These are phyloP conservation scores for Hyperoplus immaculatus DNA, from an alignment of 2,797 vertebrate genomes.

Conservation along the genomic window DNA sequence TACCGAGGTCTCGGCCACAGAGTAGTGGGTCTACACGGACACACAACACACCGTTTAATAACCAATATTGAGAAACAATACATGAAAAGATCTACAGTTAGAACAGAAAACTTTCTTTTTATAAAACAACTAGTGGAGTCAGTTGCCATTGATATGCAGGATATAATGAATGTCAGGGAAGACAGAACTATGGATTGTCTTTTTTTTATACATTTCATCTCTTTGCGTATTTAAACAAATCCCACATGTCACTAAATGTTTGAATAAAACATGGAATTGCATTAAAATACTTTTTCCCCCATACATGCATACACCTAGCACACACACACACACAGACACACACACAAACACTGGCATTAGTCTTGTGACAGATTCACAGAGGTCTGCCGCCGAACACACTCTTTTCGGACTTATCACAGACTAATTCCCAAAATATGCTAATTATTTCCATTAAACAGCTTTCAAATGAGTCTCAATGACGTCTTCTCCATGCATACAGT, in stretches of 20 bases:
- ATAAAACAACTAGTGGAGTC: slow-evolving; percentile 25
- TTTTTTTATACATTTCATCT: background rate
- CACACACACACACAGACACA: too few species aligned
- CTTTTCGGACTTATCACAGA: slow-evolving; percentile 10
- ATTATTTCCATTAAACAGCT: background rate
- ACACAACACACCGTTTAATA: background rate
- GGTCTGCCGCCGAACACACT: background rate
- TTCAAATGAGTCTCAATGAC: slow-evolving; percentile 1
- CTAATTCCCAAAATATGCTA: background rate
- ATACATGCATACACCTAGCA: too few species aligned
- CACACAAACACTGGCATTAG: too few species aligned
- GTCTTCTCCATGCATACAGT: background rate
- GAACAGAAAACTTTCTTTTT: slow-evolving; percentile 1
- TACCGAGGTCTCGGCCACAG: slow-evolving; percentile 94
- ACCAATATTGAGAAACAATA: background rate
- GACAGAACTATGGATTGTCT: background rate
- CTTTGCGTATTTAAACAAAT: background rate
- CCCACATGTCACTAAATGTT: background rate
- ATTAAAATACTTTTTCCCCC: background rate
- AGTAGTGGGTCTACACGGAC: slow-evolving; percentile 89
- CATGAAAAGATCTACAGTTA: background rate
- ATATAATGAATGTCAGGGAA: background rate
- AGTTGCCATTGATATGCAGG: background rate
- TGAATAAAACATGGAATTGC: background rate
- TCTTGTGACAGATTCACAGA: background rate